phyloP scores from a whole-genome alignment of 2,113 vertebrate species.

The Oreocharis arfaki region DNA sequence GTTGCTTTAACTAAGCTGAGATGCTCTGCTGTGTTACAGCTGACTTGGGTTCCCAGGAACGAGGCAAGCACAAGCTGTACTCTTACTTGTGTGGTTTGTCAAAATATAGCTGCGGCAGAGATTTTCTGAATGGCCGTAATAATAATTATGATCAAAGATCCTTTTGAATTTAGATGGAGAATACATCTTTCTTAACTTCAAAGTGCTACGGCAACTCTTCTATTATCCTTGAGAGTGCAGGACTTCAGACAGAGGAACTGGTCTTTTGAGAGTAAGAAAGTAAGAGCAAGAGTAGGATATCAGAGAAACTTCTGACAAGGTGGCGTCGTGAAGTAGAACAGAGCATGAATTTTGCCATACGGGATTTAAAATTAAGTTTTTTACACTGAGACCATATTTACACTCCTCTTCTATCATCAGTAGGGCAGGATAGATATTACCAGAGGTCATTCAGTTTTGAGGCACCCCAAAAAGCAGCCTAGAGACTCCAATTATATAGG shows the following conservation, averaged over 20 bases:
- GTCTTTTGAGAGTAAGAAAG: not conserved
- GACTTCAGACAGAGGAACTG: not conserved
- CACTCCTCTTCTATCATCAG: not conserved
- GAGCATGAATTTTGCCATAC: not conserved
- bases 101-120: not conserved
- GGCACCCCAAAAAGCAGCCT: not conserved
- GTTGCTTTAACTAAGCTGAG: not conserved
- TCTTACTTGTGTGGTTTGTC: not conserved
- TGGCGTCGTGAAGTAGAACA: not conserved
- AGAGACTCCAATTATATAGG: not conserved
- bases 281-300: not conserved
- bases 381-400: not conserved
- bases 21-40: not conserved
- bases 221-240: not conserved
- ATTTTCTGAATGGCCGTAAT: not conserved
- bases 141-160: not conserved
- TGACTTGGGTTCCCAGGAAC: not conserved
- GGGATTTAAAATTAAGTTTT: not conserved
- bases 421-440: not conserved
- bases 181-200: not conserved
- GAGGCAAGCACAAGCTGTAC: not conserved
- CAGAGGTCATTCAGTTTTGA: not conserved
- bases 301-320: not conserved
- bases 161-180: not conserved
- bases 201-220: not conserved